phyloP scores from a whole-genome alignment of 2,113 vertebrate species.

The Apteryx mantelli region DNA sequence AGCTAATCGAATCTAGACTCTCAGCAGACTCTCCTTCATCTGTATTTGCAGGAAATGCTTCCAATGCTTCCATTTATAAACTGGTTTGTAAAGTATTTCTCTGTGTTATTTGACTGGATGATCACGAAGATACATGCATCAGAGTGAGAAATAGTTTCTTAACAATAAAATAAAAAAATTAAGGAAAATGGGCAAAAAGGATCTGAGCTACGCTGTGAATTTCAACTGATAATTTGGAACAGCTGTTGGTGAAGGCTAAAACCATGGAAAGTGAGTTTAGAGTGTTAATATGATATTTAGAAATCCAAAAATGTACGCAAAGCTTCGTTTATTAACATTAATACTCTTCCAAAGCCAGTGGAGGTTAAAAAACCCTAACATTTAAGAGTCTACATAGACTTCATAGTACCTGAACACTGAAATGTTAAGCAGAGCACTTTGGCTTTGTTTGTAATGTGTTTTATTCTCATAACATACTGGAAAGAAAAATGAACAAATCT shows the following conservation, averaged over 20 bases:
- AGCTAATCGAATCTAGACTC: background rate
- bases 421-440: background rate
- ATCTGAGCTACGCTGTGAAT: background rate
- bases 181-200: background rate
- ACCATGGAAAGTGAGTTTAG: background rate
- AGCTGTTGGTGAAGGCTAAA: constrained; percentile 42
- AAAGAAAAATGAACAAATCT: background rate
- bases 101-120: background rate
- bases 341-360: constrained; percentile 38
- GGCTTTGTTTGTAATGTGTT: background rate
- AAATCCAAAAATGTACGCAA: constrained; percentile 22
- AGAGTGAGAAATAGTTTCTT: background rate
- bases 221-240: background rate
- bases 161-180: background rate
- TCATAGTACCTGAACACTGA: background rate
- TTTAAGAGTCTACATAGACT: background rate
- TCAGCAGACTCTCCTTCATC: background rate
- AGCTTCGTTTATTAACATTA: constrained; percentile 65
- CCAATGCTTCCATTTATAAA: background rate
- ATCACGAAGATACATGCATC: background rate
- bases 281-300: constrained; percentile 46
- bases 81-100: background rate
- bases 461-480: background rate
- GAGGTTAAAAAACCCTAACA: background rate
- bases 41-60: background rate